Evolutionary conservation across 2,888 invertebrate species (phyloP).

Genomic region (Drepana falcataria): DNA sequence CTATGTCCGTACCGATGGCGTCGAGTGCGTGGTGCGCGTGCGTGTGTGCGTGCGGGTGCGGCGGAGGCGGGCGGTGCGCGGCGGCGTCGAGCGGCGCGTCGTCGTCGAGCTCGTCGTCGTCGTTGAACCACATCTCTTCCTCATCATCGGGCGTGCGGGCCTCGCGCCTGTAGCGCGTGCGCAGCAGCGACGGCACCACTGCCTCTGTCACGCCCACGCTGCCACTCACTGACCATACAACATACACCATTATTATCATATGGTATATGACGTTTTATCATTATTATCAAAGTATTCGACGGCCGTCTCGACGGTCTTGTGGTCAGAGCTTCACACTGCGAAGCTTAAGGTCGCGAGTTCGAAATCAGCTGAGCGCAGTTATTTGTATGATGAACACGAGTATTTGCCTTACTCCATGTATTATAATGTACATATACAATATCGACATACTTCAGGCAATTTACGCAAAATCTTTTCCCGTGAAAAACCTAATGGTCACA

Average conservation of each 20-base stretch:
- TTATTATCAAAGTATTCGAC: too few relatives aligned
- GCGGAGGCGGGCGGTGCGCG: conserved; percentile 42
- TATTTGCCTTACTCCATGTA: too few relatives aligned
- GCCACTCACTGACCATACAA: conserved; percentile 47
- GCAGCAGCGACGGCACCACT: conserved; percentile 89
- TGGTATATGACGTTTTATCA: too few relatives aligned
- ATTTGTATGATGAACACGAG: too few relatives aligned
- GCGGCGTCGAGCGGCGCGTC: conserved; percentile 78
- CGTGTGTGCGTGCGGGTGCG: conserved; percentile 34
- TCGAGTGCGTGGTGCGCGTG: conserved; percentile 69
- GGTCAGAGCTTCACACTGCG: too few relatives aligned
- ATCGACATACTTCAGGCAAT: too few relatives aligned
- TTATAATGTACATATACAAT: too few relatives aligned
- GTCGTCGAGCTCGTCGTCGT: conserved; percentile 95
- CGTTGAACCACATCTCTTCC: conserved; percentile 99
- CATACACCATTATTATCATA: conserved; percentile 1
- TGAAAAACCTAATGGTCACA: too few relatives aligned
- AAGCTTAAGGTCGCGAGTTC: too few relatives aligned
- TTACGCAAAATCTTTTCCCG: too few relatives aligned
- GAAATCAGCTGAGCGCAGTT: too few relatives aligned
- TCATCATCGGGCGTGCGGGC: conserved; percentile 97
- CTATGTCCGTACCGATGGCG: conserved; percentile 47
- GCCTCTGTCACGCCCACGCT: conserved; percentile 67
- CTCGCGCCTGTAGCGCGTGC: conserved; percentile 91
- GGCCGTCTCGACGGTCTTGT: too few relatives aligned